Evolutionary conservation across 2,113 vertebrate genomes (phyloP).

Genomic region (Aspiorhynchus laticeps): DNA sequence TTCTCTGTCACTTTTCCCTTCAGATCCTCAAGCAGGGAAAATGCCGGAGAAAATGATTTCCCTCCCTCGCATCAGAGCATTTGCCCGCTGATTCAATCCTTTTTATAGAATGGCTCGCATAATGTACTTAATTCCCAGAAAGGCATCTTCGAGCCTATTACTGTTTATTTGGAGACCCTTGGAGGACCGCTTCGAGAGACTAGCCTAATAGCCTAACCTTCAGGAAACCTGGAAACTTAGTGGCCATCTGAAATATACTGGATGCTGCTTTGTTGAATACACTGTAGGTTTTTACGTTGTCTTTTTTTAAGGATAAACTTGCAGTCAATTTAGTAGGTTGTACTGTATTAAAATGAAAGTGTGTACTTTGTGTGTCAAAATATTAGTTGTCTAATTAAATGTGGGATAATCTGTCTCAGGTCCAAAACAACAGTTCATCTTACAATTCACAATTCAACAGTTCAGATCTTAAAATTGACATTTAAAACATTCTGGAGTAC

Average conservation of each 20-base stretch:
- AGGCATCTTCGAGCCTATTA: conserved; percentile 59
- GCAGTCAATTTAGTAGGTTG: background rate
- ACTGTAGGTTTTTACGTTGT: background rate
- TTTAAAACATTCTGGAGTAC: background rate
- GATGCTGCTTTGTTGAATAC: background rate
- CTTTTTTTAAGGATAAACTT: background rate
- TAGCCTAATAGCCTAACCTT: conserved; percentile 33
- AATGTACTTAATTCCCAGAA: conserved; percentile 74
- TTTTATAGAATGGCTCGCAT: conserved; percentile 70
- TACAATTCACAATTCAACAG: too few species aligned
- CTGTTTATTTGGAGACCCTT: conserved; percentile 63
- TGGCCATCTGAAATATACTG: background rate
- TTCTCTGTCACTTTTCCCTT: conserved; percentile 68
- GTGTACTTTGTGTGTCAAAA: background rate
- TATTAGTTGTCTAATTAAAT: background rate
- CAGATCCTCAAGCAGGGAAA: conserved; percentile 83
- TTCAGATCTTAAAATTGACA: background rate
- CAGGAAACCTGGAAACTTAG: conserved; percentile 3
- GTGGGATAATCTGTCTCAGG: background rate
- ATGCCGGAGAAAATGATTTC: conserved; percentile 76
- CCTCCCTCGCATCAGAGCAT: conserved; percentile 61
- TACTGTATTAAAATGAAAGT: background rate
- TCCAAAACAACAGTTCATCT: background rate
- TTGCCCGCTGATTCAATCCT: conserved; percentile 77
- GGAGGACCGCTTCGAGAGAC: conserved; percentile 17